Percentiles rank a stretch among this genome's conserved stretches.
These are phyloP conservation scores for Tenualosa ilisha DNA, from an alignment of 2,797 vertebrate genomes.

Conservation along the genomic window DNA sequence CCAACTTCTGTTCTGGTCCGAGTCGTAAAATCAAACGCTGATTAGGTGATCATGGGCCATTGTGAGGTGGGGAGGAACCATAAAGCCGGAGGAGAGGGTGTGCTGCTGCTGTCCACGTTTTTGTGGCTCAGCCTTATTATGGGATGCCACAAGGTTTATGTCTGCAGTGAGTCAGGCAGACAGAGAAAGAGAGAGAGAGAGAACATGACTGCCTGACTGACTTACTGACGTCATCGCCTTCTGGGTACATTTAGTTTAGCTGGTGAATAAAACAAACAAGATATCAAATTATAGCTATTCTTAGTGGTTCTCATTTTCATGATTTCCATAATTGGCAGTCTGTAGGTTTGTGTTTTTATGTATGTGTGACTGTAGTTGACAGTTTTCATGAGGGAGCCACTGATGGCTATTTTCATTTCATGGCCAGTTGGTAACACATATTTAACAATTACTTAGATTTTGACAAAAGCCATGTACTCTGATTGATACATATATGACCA, in stretches of 20 bases:
- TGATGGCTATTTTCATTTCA: neutral
- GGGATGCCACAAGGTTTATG: slow-evolving; percentile 61
- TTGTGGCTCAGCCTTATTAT: slow-evolving; percentile 70
- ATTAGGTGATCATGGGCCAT: slow-evolving; percentile 76
- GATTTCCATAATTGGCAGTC: neutral
- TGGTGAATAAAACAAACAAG: neutral
- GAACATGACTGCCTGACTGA: neutral
- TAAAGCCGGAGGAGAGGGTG: slow-evolving; percentile 68
- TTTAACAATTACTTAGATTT: slow-evolving; percentile 58
- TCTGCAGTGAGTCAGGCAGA: slow-evolving; percentile 56
- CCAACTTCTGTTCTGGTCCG: slow-evolving; percentile 45
- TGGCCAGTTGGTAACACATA: slow-evolving; percentile 57
- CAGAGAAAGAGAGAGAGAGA: neutral
- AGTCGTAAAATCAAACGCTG: slow-evolving; percentile 70
- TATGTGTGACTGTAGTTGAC: neutral
- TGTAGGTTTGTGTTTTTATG: neutral
- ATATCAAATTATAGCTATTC: neutral
- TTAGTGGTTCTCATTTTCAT: neutral
- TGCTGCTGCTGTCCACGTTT: slow-evolving; percentile 60
- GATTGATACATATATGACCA: slow-evolving; percentile 52
- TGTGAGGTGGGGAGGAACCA: slow-evolving; percentile 58
- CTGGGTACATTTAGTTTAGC: neutral
- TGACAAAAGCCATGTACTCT: slow-evolving; percentile 49
- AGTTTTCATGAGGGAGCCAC: neutral
- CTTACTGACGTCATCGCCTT: neutral